These are phyloP conservation scores for Gymnoscopelus microlampas DNA, from an alignment of 2,797 vertebrate species.

Conservation along the genomic window DNA sequence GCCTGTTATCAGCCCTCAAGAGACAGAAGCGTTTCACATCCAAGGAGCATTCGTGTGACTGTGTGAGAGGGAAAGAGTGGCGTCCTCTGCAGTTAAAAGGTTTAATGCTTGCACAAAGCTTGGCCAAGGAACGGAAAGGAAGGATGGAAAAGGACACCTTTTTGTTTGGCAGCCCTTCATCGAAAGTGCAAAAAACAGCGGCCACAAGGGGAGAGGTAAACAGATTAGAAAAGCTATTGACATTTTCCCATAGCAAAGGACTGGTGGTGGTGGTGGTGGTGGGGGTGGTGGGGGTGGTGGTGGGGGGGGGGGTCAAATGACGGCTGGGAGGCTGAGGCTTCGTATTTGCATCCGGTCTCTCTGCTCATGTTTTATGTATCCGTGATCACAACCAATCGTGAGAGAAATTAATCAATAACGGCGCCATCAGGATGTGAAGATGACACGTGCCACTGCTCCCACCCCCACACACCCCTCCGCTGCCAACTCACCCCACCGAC, in stretches of 20 bases:
- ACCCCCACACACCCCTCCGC: conserved; percentile 40
- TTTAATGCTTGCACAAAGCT: conserved; percentile 48
- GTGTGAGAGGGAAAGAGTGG: conserved; percentile 23
- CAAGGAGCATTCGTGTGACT: conserved; percentile 27
- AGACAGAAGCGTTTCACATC: conserved; percentile 56
- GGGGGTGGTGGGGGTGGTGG: conserved; percentile 1
- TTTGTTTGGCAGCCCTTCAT: conserved; percentile 77
- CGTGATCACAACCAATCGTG: conserved; percentile 82
- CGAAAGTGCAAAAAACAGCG: conserved; percentile 73
- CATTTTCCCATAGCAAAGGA: conserved; percentile 78
- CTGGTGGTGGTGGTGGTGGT: background rate
- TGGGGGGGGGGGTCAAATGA: conserved; percentile 57
- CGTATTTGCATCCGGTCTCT: conserved; percentile 74
- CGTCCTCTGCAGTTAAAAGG: conserved; percentile 57
- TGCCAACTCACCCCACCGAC: background rate
- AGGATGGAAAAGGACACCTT: conserved; percentile 71
- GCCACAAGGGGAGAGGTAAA: conserved; percentile 81
- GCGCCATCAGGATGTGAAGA: conserved; percentile 68
- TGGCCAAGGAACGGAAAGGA: conserved; percentile 61
- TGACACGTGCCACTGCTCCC: conserved; percentile 73
- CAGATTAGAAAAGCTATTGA: conserved; percentile 85
- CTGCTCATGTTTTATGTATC: conserved; percentile 84
- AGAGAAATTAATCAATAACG: conserved; percentile 85
- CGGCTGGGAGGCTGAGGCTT: conserved; percentile 70
- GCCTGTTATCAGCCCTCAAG: conserved; percentile 34